These are phyloP conservation scores for Euplexia lucipara DNA, from an alignment of 2,888 invertebrate species.

Conservation along the genomic window DNA sequence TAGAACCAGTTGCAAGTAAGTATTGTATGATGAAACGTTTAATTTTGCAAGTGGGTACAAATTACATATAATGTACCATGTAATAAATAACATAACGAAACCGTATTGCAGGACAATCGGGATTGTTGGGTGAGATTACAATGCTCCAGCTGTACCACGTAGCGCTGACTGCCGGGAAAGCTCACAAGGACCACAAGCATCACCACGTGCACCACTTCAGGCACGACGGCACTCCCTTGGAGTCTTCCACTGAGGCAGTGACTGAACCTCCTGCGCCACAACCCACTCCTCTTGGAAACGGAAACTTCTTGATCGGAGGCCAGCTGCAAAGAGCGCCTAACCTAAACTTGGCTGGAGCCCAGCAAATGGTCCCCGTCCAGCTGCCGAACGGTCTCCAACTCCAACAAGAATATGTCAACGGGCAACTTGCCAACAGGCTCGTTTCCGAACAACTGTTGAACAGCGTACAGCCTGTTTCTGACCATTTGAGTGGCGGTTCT, in stretches of 20 bases:
- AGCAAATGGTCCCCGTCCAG: slow-evolving; percentile 86
- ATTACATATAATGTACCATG: not conserved
- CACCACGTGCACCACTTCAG: slow-evolving; percentile 96
- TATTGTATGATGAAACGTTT: slow-evolving; percentile 29
- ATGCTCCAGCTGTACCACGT: slow-evolving; percentile 95
- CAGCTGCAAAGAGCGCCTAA: slow-evolving; percentile 92
- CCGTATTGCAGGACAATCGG: slow-evolving; percentile 90
- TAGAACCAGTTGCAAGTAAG: slow-evolving; percentile 80
- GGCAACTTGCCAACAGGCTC: slow-evolving; percentile 91
- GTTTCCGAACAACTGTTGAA: slow-evolving; percentile 91
- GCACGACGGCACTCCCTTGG: slow-evolving; percentile 93
- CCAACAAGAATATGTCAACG: slow-evolving; percentile 92
- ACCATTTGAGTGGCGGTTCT: slow-evolving; percentile 64
- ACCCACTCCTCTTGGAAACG: slow-evolving; percentile 85
- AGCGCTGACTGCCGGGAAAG: slow-evolving; percentile 96
- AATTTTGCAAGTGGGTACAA: slow-evolving; percentile 15
- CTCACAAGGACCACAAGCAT: slow-evolving; percentile 96
- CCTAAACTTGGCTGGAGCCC: slow-evolving; percentile 87
- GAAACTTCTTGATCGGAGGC: slow-evolving; percentile 92
- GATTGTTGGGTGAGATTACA: slow-evolving; percentile 94
- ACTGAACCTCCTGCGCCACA: slow-evolving; percentile 89
- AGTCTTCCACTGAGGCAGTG: slow-evolving; percentile 91
- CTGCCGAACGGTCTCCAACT: slow-evolving; percentile 87
- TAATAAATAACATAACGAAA: slow-evolving; percentile 34
- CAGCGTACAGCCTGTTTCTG: slow-evolving; percentile 73